Percentiles rank a stretch among this genome's conserved stretches.
Conservation (phyloP, 2,888 invertebrate species). For the Unio delphinus region DNA sequence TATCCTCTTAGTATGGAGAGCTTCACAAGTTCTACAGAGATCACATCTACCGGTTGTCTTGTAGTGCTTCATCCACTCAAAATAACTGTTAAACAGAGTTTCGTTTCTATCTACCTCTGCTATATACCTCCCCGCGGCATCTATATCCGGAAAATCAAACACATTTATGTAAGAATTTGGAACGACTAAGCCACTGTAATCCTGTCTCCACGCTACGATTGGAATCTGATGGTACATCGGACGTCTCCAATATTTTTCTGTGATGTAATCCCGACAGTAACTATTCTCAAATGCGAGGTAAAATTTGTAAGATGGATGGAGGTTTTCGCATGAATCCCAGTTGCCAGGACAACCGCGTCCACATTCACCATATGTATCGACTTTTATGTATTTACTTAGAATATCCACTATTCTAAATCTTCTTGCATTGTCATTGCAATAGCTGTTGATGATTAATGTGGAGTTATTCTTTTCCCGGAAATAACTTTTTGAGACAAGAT, state of each 20-base stretch:
- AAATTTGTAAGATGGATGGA: conserved; percentile 6
- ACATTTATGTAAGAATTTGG: conserved; percentile 11
- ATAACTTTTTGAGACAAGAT: no score
- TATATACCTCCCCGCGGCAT: conserved; percentile 5
- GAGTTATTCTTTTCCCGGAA: background rate
- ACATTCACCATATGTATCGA: background rate
- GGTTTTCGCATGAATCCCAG: no score
- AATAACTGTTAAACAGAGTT: conserved; percentile 9
- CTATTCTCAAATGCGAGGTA: conserved; percentile 11
- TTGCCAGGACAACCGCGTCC: no score
- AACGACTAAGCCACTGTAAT: conserved; percentile 5
- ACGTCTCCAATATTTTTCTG: conserved; percentile 6
- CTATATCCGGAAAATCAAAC: conserved; percentile 3
- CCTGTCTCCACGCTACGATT: conserved; percentile 4
- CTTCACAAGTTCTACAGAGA: conserved; percentile 3
- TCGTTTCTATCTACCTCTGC: conserved; percentile 6
- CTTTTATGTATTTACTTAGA: background rate
- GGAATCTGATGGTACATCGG: background rate
- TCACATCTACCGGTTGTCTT: background rate
- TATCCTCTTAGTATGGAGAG: background rate
- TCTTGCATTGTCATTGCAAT: background rate
- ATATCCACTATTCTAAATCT: background rate
- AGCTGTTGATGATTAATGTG: background rate
- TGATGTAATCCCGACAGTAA: conserved; percentile 8
- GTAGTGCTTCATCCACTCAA: conserved; percentile 4